Percentiles rank a stretch among this genome's conserved stretches.
phyloP scores from a whole-genome alignment of 2,888 invertebrate species.

The Choristoneura rosaceana region DNA sequence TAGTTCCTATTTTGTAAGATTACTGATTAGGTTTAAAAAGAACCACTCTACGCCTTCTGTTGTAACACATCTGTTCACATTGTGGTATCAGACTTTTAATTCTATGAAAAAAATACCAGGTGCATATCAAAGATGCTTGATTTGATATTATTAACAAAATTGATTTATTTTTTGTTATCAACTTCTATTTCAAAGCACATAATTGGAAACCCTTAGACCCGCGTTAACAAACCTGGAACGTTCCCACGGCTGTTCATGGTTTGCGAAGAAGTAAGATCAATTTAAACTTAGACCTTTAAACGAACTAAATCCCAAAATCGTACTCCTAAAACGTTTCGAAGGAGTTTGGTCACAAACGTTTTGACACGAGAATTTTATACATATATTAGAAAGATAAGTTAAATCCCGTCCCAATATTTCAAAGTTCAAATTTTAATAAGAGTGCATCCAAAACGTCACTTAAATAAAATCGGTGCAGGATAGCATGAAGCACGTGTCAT shows the following conservation, averaged over 20 bases:
- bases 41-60: slow-evolving; percentile 5
- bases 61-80: slow-evolving; percentile 26
- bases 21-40: neutral
- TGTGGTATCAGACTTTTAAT: neutral
- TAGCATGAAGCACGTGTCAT: slow-evolving; percentile 62
- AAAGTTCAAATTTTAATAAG: neutral
- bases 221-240: neutral
- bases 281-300: neutral
- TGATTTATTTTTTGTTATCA: neutral
- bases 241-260: neutral
- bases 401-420: neutral
- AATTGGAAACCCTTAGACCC: neutral
- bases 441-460: neutral
- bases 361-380: too few relatives aligned
- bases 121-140: slow-evolving; percentile 22
- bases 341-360: too few relatives aligned
- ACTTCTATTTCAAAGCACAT: neutral
- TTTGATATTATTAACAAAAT: slow-evolving; percentile 10
- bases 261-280: neutral
- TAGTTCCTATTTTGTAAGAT: neutral
- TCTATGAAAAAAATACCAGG: slow-evolving; percentile 24
- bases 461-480: neutral
- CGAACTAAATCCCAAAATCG: too few relatives aligned
- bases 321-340: too few relatives aligned
- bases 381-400: neutral